Percentiles rank a stretch among this genome's conserved stretches.
Evolutionary conservation across 2,797 vertebrate species (phyloP).

Genomic region (Thamnophis elegans): DNA sequence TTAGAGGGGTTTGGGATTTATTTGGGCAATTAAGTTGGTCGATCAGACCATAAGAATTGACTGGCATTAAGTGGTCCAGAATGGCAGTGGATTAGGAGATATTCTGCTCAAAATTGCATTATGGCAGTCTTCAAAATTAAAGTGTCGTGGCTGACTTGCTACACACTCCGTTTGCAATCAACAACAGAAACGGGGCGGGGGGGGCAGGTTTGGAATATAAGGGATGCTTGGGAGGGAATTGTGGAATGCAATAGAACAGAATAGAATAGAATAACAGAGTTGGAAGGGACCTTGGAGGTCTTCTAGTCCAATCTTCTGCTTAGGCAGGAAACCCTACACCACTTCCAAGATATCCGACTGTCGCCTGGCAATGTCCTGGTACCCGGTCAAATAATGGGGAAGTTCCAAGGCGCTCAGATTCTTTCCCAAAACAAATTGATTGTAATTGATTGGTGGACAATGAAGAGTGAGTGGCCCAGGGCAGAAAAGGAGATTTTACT

Average conservation of each 20-base stretch:
- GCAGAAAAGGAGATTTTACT: neutral
- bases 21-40: neutral
- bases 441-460: neutral
- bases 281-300: too few species aligned
- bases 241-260: neutral
- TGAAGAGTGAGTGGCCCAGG: neutral
- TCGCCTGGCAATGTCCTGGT: neutral
- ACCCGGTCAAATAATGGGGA: neutral
- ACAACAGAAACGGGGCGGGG: too few species aligned
- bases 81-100: neutral
- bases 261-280: too few species aligned
- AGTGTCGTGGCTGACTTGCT: neutral
- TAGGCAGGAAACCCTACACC: too few species aligned
- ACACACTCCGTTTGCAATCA: neutral
- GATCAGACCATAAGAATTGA: neutral
- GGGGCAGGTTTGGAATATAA: too few species aligned
- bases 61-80: neutral
- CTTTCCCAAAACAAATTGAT: neutral
- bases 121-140: neutral
- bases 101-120: neutral
- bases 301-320: too few species aligned
- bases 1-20: neutral
- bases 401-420: neutral
- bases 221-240: too few species aligned
- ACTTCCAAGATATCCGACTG: neutral